Evolutionary conservation across 2,888 invertebrate genomes (phyloP), one percentile per base, ranked within the genome.

Genomic region (Trachelus iudaicus): DNA sequence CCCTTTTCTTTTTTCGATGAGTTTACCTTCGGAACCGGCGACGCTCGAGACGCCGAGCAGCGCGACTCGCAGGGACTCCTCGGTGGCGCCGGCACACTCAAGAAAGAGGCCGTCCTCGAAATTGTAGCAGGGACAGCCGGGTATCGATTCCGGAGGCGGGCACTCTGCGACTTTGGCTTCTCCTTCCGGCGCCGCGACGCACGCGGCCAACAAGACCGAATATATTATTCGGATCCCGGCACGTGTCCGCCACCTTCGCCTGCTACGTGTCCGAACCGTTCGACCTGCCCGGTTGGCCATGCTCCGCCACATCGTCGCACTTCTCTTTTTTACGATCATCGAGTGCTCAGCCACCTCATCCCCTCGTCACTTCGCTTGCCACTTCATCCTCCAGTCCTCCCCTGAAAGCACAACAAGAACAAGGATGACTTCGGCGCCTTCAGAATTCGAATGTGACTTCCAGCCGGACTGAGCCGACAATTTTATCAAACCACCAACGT

Each of bases 51-150:
- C 89, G 73, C 89, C 88, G 76, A 88, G 94, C 85, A 97, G 92
- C 69, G 97, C 95, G 85, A 94, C 94, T 90, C 94, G 95, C 84
- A 97, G 94, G 75, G 96, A 95, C 82, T 94, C 93, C 73, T 96
- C 94, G 77, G 96, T 96, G 73, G 96, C 96, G 76, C 96, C 96
- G 71, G 97, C 96, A 91, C 97, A 98, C 92, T 98, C 97, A 88
- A 98, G 94, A 92, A 96, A 97, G 82, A 98, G 93, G 80, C 97
- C 97, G 93, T 97, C 97, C 92, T 97, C 97, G 92, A 97, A 97
- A 92, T 96, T 96, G 93, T 97, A 97, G 92, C 98, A 98, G 11
- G 97, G 97, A 92, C 98, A 98, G 85, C 95, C 95, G 71, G 96
- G 96, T 91, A 95, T 96, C 87, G 95, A 95, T 88, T 95, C 94